These are phyloP conservation scores for Sinodicranocentrus sp. DNA, from an alignment of 2,888 invertebrate species.

Conservation along the genomic window DNA sequence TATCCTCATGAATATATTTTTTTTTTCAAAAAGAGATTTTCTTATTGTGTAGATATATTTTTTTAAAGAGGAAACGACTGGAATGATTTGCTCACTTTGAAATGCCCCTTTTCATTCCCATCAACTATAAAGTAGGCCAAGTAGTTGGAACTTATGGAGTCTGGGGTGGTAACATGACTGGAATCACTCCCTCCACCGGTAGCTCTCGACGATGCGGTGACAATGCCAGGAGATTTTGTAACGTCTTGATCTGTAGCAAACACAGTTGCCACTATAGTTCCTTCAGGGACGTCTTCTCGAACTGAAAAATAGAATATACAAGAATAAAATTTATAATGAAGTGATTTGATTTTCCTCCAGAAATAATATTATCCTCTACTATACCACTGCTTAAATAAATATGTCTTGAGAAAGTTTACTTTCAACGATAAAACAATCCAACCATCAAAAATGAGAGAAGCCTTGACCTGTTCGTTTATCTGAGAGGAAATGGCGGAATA, in stretches of 20 bases:
- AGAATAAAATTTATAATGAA: no score
- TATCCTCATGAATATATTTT: slow-evolving; percentile 12
- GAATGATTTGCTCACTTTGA: slow-evolving; percentile 72
- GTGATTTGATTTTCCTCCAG: no score
- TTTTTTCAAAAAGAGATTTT: neutral
- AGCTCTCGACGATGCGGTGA: slow-evolving; percentile 57
- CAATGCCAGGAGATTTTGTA: slow-evolving; percentile 63
- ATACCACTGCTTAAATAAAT: no score
- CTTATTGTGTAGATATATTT: neutral
- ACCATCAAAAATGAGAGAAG: no score
- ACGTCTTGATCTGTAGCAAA: slow-evolving; percentile 90
- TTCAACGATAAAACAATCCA: no score
- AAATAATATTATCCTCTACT: no score
- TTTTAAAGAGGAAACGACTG: slow-evolving; percentile 11
- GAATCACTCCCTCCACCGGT: neutral
- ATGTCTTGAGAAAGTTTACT: no score
- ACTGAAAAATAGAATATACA: no score
- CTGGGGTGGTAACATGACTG: slow-evolving; percentile 16
- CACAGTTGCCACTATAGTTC: slow-evolving; percentile 91
- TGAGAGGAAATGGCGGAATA: no score
- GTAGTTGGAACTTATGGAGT: slow-evolving; percentile 72
- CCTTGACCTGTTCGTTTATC: no score
- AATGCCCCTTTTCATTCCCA: slow-evolving; percentile 76
- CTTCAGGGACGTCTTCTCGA: slow-evolving; percentile 92
- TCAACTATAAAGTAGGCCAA: slow-evolving; percentile 75